Conservation (phyloP, 2,113 vertebrate genomes). For the Thermophis baileyi region DNA sequence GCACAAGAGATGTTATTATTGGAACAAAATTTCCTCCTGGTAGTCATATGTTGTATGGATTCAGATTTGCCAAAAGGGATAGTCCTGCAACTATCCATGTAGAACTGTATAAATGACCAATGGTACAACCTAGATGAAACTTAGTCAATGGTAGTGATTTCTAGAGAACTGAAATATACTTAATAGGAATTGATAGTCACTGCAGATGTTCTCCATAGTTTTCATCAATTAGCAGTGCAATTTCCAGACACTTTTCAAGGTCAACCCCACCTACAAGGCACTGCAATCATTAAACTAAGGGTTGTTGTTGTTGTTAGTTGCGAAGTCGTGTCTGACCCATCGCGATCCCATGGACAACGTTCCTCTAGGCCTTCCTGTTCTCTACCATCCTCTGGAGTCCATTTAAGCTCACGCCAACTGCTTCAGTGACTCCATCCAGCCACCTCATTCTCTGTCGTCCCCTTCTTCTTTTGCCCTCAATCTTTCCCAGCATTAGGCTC, state of each 20-base stretch:
- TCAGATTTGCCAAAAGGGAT: neutral
- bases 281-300: neutral
- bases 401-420: too few relatives aligned
- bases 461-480: too few relatives aligned
- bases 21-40: neutral
- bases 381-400: too few relatives aligned
- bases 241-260: neutral
- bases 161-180: neutral
- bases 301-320: neutral
- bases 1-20: neutral
- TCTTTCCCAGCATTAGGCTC: too few relatives aligned
- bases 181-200: neutral
- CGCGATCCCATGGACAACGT: too few relatives aligned
- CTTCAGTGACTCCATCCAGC: too few relatives aligned
- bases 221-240: neutral
- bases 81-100: neutral
- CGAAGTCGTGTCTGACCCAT: too few relatives aligned
- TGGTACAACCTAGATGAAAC: neutral
- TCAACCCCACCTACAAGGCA: neutral
- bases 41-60: neutral
- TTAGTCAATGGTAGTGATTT: neutral
- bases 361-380: too few relatives aligned
- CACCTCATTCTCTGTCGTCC: too few relatives aligned
- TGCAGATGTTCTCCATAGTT: neutral
- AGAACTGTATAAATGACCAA: neutral